Evolutionary conservation across 2,888 invertebrate species (phyloP), one percentile per base, ranked within the genome.

Genomic region (Anoplius nigerrimus): DNA sequence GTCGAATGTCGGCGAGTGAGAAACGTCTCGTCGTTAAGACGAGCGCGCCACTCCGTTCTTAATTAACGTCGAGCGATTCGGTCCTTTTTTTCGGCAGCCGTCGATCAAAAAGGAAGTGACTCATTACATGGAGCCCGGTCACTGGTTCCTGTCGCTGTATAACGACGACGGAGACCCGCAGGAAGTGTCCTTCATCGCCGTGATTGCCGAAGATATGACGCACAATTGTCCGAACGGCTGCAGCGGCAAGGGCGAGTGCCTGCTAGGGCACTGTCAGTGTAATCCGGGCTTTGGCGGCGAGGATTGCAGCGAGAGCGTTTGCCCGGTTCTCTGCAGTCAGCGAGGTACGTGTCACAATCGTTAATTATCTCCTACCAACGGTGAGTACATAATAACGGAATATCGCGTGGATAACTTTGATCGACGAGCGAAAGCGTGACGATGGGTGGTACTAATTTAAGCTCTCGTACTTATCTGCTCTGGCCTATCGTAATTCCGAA

Each of bases 181-280:
- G 87, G 96, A 96, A 89, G 93, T 97, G 62, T 93, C 95, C 21
- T 95, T 97, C 86, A 93, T 95, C 71, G 96, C 96, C 2, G 92
- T 93, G 61, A 92, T 96, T 65, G 96, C 96, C 59, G 96, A 96
- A 86, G 97, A 97, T 86, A 96, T 97, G 96, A 97, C 96, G 24
- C 95, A 96, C 88, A 96, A 96, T 88, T 99, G 99, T 89, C 97
- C 97, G 8, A 97, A 96, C 84, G 97, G 98, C 57, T 99, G 99
- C 89, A 96, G 96, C 77, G 97, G 97, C 15, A 98, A 98, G 90
- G 99, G 99, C 16, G 96, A 98, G 88, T 99, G 99, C 89, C 91
- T 97, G 56, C 92, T 96, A 90, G 98, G 98, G 1, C 96, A 96
- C 86, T 99, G 99, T 87, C 95, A 96, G 84, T 99, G 99, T 88